Base-by-base conservation (phyloP, 2,113 vertebrate species). In the Pholis gunnellus region DNA sequence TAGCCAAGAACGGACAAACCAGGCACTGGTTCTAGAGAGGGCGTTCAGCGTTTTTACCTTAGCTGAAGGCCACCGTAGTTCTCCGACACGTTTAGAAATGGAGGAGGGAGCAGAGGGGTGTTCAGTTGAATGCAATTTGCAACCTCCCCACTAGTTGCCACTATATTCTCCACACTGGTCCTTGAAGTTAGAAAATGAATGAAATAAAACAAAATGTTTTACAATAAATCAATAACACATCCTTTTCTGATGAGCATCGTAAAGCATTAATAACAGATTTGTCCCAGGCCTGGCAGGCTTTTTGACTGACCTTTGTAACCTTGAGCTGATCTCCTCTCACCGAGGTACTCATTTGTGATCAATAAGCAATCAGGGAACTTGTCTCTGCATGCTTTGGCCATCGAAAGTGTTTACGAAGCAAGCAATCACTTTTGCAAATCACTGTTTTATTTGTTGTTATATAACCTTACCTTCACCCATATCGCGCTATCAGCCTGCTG, bases 351-450 rank as follows among this genome's bases (percentile, higher is more conserved):
- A 87, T 88, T 89, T 76, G 79, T 93, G 89, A 95, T 95, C 94
- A 96, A 95, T 95, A 94, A 95, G 89, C 90, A 93, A 94, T 95
- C 92, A 94, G 87, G 75, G 83, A 82, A 91, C 88, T 91, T 86
- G 88, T 93, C 89, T 90, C 72, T 72, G 79, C 73, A 74, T 69
- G 80, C 87, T 71, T 72, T 67, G 75, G 59, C 87, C 87, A 91
- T 87, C 59, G 84, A 87, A 93, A 92, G 85, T 91, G 92, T 94
- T 94, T 95, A 93, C 81, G 69, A 91, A 94, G 93, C 91, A 87
- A 85, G 86, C 88, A 88, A 92, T 94, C 92, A 90, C 90, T 89
- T 94, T 93, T 91, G 88, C 90, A 95, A 94, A 94, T 92, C 82
- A 89, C 86, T 57, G 68, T 91, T 91, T 94, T 90, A 94, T 92